Percentiles rank a stretch among this genome's conserved stretches.
phyloP scores from a whole-genome alignment of 2,888 invertebrate genomes.

The Sympetrum striolatum region DNA sequence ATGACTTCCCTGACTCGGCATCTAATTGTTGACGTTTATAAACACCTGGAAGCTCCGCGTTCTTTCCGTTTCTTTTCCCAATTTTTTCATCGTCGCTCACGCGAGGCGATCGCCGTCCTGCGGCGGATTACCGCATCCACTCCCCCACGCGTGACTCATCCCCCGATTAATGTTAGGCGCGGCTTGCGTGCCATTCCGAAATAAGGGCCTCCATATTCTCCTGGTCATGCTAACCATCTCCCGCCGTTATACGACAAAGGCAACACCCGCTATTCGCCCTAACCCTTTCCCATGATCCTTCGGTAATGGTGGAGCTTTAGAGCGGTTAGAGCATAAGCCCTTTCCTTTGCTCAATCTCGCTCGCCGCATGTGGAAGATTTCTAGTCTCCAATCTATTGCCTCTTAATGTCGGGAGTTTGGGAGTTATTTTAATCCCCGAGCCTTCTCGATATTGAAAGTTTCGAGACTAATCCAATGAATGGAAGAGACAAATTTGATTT shows the following conservation, averaged over 20 bases:
- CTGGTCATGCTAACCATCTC: not conserved
- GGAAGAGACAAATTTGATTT: no score
- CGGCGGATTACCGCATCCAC: conserved; percentile 18
- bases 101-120: not conserved
- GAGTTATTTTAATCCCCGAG: no score
- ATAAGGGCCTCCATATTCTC: not conserved
- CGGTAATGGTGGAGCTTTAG: not conserved
- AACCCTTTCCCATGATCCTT: not conserved
- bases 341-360: not conserved
- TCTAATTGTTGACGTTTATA: not conserved
- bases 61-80: not conserved
- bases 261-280: not conserved
- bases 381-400: no score
- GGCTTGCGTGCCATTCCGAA: not conserved
- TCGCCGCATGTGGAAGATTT: no score
- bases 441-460: no score
- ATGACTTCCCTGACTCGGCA: not conserved
- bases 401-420: no score
- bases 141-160: conserved; percentile 22
- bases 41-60: not conserved
- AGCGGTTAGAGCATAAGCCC: not conserved
- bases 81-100: not conserved
- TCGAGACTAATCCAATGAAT: no score
- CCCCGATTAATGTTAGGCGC: conserved; percentile 21
- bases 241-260: not conserved